Conservation (phyloP, 2,888 invertebrate genomes). For the Drosophila bunnanda region DNA sequence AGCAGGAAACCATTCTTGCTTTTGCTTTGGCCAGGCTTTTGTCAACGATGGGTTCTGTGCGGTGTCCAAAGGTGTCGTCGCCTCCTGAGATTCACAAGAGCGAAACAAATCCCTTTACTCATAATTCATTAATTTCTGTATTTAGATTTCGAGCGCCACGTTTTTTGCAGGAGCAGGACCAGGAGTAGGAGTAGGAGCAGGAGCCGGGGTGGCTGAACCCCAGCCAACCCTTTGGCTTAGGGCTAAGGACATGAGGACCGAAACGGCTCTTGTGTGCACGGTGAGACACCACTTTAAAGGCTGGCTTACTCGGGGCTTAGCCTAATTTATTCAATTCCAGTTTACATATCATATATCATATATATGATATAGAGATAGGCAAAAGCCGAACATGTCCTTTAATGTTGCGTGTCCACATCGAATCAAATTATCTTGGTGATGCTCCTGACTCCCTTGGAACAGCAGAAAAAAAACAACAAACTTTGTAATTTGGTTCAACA, state of each 20-base stretch:
- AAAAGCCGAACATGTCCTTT: constrained; percentile 1
- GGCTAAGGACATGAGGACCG: constrained; percentile 7
- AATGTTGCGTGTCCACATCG: constrained; percentile 27
- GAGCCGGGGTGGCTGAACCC: not conserved
- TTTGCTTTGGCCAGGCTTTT: constrained; percentile 4
- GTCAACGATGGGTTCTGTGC: constrained; percentile 13
- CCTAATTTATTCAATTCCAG: constrained; percentile 12
- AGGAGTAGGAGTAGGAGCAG: not conserved
- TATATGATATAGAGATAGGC: not conserved
- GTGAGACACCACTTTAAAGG: constrained; percentile 12
- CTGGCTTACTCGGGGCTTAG: constrained; percentile 4
- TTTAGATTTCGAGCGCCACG: constrained; percentile 59
- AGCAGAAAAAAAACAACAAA: not conserved
- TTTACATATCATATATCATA: not conserved
- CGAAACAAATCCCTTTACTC: constrained; percentile 80
- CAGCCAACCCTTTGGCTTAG: constrained; percentile 16
- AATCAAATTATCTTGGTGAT: constrained; percentile 25
- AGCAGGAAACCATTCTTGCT: constrained; percentile 18
- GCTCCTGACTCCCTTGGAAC: not conserved
- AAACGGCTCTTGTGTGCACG: not conserved
- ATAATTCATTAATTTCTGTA: constrained; percentile 81
- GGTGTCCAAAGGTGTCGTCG: constrained; percentile 44
- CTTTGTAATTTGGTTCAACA: constrained; percentile 21
- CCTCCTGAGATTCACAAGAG: constrained; percentile 63
- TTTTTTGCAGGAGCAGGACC: constrained; percentile 29